Percentiles rank a stretch among this genome's conserved stretches.
phyloP scores from a whole-genome alignment of 2,888 invertebrate species.

The Erebia aethiops region DNA sequence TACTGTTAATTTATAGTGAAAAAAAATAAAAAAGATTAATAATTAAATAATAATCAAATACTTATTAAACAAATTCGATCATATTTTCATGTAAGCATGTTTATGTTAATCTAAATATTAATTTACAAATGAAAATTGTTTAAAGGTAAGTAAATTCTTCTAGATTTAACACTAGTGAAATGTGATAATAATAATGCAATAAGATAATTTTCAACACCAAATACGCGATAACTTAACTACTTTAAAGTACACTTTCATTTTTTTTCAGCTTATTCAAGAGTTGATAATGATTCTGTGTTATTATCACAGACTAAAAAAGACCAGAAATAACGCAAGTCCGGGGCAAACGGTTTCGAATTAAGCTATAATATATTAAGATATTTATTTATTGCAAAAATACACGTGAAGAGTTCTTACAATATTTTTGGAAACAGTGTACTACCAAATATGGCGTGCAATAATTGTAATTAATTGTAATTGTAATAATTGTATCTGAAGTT shows the following conservation, averaged over 20 bases:
- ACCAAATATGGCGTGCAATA: no score
- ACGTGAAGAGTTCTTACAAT: no score
- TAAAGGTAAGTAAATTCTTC: background rate
- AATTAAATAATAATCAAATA: background rate
- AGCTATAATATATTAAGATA: no score
- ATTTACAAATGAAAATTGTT: background rate
- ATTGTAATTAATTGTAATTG: no score
- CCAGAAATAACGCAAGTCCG: background rate
- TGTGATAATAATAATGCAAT: slow-evolving; percentile 1
- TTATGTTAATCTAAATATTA: background rate
- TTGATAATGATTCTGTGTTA: background rate
- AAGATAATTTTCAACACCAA: slow-evolving; percentile 1
- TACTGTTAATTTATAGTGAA: background rate
- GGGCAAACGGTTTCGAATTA: background rate
- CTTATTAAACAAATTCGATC: background rate
- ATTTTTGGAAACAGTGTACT: no score
- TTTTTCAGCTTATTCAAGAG: background rate
- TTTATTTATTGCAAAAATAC: no score
- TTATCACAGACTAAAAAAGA: no score
- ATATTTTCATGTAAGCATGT: background rate
- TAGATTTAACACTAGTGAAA: background rate
- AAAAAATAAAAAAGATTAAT: background rate
- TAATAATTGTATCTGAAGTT: no score
- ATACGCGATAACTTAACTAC: background rate
- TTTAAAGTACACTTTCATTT: background rate